Evolutionary conservation across 2,888 invertebrate genomes (phyloP).

Genomic region (Psylliodes chrysocephalus): DNA sequence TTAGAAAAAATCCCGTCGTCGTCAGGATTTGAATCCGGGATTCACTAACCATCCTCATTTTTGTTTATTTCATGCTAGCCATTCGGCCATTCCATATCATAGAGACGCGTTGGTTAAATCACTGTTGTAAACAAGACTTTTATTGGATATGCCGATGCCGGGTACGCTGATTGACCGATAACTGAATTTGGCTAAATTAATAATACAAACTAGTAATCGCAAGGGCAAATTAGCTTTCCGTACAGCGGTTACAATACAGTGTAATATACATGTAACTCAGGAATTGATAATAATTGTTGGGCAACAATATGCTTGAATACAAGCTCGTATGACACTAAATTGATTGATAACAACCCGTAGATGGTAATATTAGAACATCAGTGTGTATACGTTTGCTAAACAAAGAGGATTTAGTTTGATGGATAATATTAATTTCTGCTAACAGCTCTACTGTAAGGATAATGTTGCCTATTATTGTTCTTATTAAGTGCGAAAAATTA

Average conservation of each 20-base stretch:
- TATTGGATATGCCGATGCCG: neutral
- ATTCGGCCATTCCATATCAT: too few relatives aligned
- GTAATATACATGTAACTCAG: conserved; percentile 26
- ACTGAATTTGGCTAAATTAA: conserved; percentile 20
- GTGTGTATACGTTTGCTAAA: neutral
- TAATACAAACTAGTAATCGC: conserved; percentile 23
- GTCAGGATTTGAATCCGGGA: too few relatives aligned
- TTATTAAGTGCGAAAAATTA: too few relatives aligned
- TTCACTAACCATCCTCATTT: too few relatives aligned
- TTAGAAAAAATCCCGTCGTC: too few relatives aligned
- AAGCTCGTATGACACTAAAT: conserved; percentile 23
- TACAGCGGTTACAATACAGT: conserved; percentile 12
- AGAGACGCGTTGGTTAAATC: too few relatives aligned
- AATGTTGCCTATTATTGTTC: too few relatives aligned
- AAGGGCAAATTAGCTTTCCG: conserved; percentile 23
- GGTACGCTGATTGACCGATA: conserved; percentile 1
- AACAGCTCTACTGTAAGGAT: too few relatives aligned
- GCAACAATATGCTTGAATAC: conserved; percentile 19
- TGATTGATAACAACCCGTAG: conserved; percentile 28
- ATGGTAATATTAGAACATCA: conserved; percentile 7
- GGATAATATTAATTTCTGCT: too few relatives aligned
- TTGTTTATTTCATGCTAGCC: too few relatives aligned
- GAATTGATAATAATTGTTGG: conserved; percentile 19
- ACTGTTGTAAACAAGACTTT: too few relatives aligned
- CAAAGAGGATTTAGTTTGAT: neutral